Percentiles rank a stretch among this genome's conserved stretches.
phyloP scores from a whole-genome alignment of 2,113 vertebrate genomes.

The Chroicocephalus ridibundus region DNA sequence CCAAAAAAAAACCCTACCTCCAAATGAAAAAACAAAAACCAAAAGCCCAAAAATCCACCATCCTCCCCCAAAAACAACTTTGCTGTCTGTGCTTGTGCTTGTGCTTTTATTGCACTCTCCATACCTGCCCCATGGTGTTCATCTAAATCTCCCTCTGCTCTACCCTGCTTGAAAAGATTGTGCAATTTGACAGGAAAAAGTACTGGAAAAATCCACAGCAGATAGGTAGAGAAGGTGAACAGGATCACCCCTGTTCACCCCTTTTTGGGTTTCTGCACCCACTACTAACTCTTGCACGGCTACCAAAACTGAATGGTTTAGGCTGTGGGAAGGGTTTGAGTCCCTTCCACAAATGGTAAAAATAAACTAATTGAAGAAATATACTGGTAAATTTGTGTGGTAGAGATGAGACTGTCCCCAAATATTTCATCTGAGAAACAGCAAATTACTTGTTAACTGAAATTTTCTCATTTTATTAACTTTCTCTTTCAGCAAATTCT shows the following conservation, averaged over 20 bases:
- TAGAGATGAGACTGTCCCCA: neutral
- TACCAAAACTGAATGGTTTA: neutral
- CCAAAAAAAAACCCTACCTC: neutral
- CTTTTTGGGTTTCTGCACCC: neutral
- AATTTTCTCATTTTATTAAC: neutral
- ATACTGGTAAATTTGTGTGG: neutral
- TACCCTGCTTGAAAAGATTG: neutral
- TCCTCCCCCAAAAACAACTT: fast-evolving
- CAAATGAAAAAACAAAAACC: neutral
- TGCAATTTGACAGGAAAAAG: neutral
- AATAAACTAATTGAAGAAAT: neutral
- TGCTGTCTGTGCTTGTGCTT: neutral
- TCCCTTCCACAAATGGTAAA: neutral
- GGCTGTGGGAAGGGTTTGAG: neutral
- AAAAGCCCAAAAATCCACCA: neutral
- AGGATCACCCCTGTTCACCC: neutral
- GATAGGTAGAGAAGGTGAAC: neutral
- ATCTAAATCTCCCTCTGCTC: neutral
- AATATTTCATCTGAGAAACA: neutral
- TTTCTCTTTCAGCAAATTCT: neutral
- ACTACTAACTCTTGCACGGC: neutral
- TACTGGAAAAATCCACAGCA: neutral
- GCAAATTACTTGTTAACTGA: neutral
- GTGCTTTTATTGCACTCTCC: neutral
- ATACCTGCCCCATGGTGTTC: fast-evolving